Base-by-base conservation (phyloP, 2,797 vertebrate genomes). In the Arrhamphus sclerolepis region DNA sequence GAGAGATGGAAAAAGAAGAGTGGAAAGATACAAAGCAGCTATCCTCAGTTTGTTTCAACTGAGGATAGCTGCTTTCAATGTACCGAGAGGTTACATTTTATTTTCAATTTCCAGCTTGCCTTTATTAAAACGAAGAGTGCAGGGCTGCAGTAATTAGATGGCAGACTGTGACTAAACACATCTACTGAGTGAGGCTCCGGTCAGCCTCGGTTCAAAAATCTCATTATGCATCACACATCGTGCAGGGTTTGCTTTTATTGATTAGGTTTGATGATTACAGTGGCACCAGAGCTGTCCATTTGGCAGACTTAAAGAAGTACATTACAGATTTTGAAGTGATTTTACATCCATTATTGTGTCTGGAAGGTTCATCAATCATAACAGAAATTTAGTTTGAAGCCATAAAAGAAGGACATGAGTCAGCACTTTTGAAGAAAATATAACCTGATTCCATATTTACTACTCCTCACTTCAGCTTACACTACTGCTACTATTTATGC, bases 181-280 rank as follows among this genome's bases (percentile, higher is more conserved):
- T 52, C 17, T 20, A 39, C 62, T 26, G 53, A 78, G 48, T 43
- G 69, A 72, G 60, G 62, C 58, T 70, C 56, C 26, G 19, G 53
- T n/a, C n/a, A n/a, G n/a, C n/a, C n/a, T 76, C 48, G 29, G 70
- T 70, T 65, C 43, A 68, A 66, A 72, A 66, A 64, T 78, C 65
- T 72, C 57, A 68, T 80, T 72, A 73, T 48, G 65, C 1, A 1
- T 59, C 21, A 2, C 62, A 56, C 61, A 67, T 77, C 62, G 71
- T 64, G 56, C 73, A 14, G 50, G 54, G 53, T 73, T 73, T 67
- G 58, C 54, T 28, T n/a, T 50, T 79, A 80, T 77, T 77, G 64
- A 80, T 78, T 56, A 43, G 38, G 6, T 60, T 62, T 34, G 22
- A 47, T 55, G 71, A 46, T 77, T 56, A 68, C 50, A 61, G 39